Base-by-base conservation (phyloP, 2,113 vertebrate genomes). In the Muntiacus reevesi region DNA sequence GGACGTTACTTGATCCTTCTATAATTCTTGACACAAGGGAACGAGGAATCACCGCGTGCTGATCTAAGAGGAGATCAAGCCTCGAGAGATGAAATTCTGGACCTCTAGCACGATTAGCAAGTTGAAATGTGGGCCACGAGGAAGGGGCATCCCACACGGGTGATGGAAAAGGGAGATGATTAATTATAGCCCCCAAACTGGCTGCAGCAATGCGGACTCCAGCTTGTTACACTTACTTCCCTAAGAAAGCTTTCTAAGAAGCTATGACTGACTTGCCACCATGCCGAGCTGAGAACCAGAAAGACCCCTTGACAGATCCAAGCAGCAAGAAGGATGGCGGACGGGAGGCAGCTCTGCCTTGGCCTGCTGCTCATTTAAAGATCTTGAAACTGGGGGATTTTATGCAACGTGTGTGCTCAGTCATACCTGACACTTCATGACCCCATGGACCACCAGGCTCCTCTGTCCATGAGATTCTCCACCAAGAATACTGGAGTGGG, bases 311-410 rank as follows among this genome's bases (percentile, higher is more conserved):
- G 40, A 30, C 6, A 11, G 25, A 21, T 83, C 33, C 55, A 9
- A 76, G 25, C 45, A 82, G 8, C 1, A 33, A 2, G 21, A 27
- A 21, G n/a, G 12, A 28, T 3, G 33, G 5, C 0, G 0, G 4
- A 7, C 1, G 0, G 25, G 23, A 64, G 7, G 1, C 28, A 33
- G 13, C 21, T 3, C 8, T 52, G 57, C 28, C 16, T 27, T 0
- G 1, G 9, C 27, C 9, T 6, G 0, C 7, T 0, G 28, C 6
- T 87, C 50, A 52, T 40, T 90, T 76, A 17, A 16, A 36, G 4
- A 64, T 16, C 36, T 14, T 3, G 16, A 8, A 10, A 90, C 11
- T 17, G 7, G 8, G n/a, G 1, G 3, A 13, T 43, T 78, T 92
- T 11, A 43, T 52, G 40, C 40, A 76, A 43, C 0, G 0, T 7